These are phyloP conservation scores for Dynastes maya DNA, from an alignment of 2,888 invertebrate genomes.

Conservation along the genomic window DNA sequence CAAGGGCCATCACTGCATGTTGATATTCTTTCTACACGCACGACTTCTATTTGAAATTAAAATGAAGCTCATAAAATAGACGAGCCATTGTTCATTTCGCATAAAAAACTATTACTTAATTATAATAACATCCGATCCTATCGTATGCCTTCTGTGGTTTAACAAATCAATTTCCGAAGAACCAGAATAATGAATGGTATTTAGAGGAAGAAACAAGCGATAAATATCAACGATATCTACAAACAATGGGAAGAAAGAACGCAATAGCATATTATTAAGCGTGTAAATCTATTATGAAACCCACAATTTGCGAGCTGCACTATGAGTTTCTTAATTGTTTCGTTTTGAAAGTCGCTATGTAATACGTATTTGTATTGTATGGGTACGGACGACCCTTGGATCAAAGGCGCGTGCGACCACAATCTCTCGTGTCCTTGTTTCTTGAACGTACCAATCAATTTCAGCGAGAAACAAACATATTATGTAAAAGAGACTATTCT, in stretches of 20 bases:
- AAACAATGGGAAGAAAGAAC: slow-evolving; percentile 6
- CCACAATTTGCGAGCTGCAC: not conserved
- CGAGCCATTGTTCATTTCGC: not conserved
- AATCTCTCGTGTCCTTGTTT: slow-evolving; percentile 33
- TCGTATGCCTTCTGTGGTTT: not conserved
- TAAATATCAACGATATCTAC: slow-evolving; percentile 7
- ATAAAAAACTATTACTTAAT: not conserved
- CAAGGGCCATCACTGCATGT: not conserved
- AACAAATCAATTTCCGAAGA: slow-evolving; percentile 5
- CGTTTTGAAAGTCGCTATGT: not conserved
- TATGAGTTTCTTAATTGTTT: not conserved
- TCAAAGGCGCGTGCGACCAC: slow-evolving; percentile 28
- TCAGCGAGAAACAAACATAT: slow-evolving; percentile 33
- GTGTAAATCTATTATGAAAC: slow-evolving; percentile 13
- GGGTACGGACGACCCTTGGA: slow-evolving; percentile 1
- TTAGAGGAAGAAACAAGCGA: not conserved
- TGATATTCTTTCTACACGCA: not conserved
- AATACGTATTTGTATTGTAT: not conserved
- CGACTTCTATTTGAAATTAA: slow-evolving; percentile 8
- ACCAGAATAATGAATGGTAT: not conserved
- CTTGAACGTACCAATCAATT: slow-evolving; percentile 28
- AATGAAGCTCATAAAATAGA: not conserved
- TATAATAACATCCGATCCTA: not conserved
- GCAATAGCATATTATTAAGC: slow-evolving; percentile 31
- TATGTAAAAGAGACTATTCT: slow-evolving; percentile 21